phyloP scores from a whole-genome alignment of 2,797 vertebrate genomes.

The Trachurus trachurus region DNA sequence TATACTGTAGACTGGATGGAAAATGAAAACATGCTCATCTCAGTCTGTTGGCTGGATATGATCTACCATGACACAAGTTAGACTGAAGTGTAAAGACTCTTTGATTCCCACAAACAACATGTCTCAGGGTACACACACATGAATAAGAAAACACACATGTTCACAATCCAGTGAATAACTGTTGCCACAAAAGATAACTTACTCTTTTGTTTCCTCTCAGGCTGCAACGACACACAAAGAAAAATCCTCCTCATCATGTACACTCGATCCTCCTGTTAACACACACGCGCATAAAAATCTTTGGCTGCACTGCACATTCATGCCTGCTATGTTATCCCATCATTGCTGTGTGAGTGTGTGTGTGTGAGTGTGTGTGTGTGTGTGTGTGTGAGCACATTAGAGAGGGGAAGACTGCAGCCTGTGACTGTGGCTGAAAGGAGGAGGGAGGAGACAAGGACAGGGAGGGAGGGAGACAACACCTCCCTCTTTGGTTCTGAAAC shows the following conservation, averaged over 20 bases:
- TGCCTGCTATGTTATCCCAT: slow-evolving; percentile 52
- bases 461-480: slow-evolving; percentile 43
- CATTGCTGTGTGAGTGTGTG: slow-evolving; percentile 13
- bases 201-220: slow-evolving; percentile 37
- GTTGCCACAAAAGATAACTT: slow-evolving; percentile 46
- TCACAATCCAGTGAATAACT: neutral
- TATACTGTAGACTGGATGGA: neutral
- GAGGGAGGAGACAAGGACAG: slow-evolving; percentile 18
- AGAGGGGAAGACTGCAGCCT: slow-evolving; percentile 55
- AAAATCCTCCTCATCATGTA: no score
- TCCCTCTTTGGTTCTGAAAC: slow-evolving; percentile 72
- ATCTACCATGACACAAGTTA: slow-evolving; percentile 10
- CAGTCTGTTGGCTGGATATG: neutral
- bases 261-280: neutral
- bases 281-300: neutral
- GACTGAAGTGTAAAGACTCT: slow-evolving; percentile 25
- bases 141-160: slow-evolving; percentile 16
- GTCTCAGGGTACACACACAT: neutral
- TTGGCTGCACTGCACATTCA: slow-evolving; percentile 24
- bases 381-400: slow-evolving; percentile 11
- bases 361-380: neutral
- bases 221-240: slow-evolving; percentile 27
- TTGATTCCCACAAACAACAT: slow-evolving; percentile 23
- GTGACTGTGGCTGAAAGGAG: slow-evolving; percentile 37
- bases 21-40: neutral